Evolutionary conservation across 2,888 invertebrate genomes (phyloP).

Genomic region (Liodrosophila aerea): DNA sequence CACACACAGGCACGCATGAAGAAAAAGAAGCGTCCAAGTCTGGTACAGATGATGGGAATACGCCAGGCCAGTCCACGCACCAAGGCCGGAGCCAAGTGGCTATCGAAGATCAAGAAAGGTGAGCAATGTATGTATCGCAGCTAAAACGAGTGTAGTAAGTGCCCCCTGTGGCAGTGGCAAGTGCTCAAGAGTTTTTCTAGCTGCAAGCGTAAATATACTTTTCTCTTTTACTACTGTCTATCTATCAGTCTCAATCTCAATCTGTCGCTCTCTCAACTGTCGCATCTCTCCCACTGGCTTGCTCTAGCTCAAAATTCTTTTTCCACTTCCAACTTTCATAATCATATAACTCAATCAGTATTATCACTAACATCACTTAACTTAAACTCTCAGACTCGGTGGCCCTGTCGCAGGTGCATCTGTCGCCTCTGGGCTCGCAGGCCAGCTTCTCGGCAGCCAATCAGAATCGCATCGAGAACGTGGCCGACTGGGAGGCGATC

Average conservation of each 20-base stretch:
- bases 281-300: conserved; percentile 58
- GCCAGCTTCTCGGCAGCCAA: conserved; percentile 89
- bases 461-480: conserved; percentile 91
- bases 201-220: conserved; percentile 53
- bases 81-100: conserved; percentile 94
- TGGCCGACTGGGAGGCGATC: conserved; percentile 95
- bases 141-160: conserved; percentile 32
- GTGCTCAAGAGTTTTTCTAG: conserved; percentile 71
- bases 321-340: conserved; percentile 36
- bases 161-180: conserved; percentile 28
- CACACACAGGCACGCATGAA: conserved; percentile 84
- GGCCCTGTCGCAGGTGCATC: conserved; percentile 89
- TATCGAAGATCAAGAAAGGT: conserved; percentile 93
- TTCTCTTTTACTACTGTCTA: conserved; percentile 16
- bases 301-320: conserved; percentile 78
- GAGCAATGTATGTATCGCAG: conserved; percentile 85
- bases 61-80: conserved; percentile 91
- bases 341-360: background rate
- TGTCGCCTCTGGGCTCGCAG: conserved; percentile 93
- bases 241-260: conserved; percentile 25
- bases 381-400: conserved; percentile 85
- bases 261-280: conserved; percentile 24
- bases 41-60: conserved; percentile 92
- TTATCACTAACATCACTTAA: conserved; percentile 14
- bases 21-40: conserved; percentile 90